A percentile compares a stretch with the other conserved stretches of the same genome.
These are phyloP conservation scores for Pantherophis vulpinus DNA, from an alignment of 2,797 vertebrate species.

Conservation along the genomic window DNA sequence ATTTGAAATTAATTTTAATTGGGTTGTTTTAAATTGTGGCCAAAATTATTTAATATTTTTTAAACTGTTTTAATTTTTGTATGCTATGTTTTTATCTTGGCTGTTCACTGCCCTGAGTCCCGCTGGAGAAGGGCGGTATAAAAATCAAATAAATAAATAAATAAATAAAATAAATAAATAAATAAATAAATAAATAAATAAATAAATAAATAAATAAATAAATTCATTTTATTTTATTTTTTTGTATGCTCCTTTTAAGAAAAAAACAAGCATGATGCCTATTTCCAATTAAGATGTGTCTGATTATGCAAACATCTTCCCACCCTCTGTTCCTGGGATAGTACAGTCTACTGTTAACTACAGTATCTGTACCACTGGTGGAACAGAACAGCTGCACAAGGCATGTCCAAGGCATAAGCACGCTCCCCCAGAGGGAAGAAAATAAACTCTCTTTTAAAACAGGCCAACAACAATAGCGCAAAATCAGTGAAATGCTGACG, in stretches of 20 bases:
- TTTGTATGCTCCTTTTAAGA: background rate
- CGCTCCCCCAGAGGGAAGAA: background rate
- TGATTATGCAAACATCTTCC: background rate
- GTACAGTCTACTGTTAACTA: background rate
- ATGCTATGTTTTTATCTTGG: too few relatives aligned
- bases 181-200: too few relatives aligned
- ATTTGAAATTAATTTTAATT: too few relatives aligned
- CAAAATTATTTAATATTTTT: too few relatives aligned
- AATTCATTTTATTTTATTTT: background rate
- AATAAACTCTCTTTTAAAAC: background rate
- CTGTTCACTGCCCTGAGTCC: too few relatives aligned
- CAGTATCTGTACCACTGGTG: background rate
- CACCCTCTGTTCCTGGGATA: background rate
- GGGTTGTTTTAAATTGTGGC: too few relatives aligned
- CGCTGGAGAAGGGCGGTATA: too few relatives aligned
- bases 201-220: too few relatives aligned
- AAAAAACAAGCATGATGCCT: background rate
- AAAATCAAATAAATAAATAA: too few relatives aligned
- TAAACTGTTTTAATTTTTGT: too few relatives aligned
- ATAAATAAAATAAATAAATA: too few relatives aligned
- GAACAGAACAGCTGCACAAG: background rate
- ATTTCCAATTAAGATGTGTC: background rate
- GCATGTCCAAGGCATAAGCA: background rate
- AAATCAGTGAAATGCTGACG: background rate
- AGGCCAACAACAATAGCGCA: background rate